A percentile compares a stretch with the other conserved stretches of the same genome.
phyloP scores from a whole-genome alignment of 2,888 invertebrate genomes.

The Pedicia rivosa region DNA sequence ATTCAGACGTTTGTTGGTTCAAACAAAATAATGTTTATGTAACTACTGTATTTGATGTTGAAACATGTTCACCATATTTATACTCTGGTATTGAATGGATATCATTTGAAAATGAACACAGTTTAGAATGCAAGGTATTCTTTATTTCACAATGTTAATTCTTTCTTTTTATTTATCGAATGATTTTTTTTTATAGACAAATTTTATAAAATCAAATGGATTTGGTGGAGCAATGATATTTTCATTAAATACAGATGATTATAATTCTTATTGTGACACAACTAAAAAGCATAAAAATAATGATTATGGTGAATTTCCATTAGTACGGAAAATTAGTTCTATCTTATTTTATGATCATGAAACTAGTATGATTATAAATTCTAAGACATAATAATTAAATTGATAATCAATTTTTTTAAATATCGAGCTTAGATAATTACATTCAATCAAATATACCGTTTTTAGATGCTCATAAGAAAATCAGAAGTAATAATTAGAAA shows the following conservation, averaged over 20 bases:
- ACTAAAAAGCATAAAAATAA: not conserved
- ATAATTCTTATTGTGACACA: conserved; percentile 36
- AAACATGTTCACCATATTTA: conserved; percentile 62
- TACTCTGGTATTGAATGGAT: conserved; percentile 60
- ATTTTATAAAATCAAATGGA: conserved; percentile 42
- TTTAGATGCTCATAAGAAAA: no score
- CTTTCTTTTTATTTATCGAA: not conserved
- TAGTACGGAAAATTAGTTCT: conserved; percentile 16
- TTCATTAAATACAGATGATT: conserved; percentile 69
- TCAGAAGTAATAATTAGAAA: no score
- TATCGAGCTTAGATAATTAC: no score
- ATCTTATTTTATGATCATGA: no score
- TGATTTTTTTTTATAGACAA: conserved; percentile 29
- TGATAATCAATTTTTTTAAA: no score
- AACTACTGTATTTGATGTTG: conserved; percentile 42
- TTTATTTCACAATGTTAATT: not conserved
- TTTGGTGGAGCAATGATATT: conserved; percentile 75
- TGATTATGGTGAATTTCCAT: conserved; percentile 18
- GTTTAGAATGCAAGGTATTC: conserved; percentile 39
- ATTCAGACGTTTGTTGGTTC: conserved; percentile 53
- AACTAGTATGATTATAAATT: no score
- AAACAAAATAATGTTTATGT: conserved; percentile 34
- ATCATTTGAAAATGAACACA: conserved; percentile 59
- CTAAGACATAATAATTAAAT: no score
- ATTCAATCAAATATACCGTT: no score